A percentile compares a stretch with the other conserved stretches of the same genome.
Conservation (phyloP, 2,113 vertebrate species). For the Poeciliopsis prolifica region DNA sequence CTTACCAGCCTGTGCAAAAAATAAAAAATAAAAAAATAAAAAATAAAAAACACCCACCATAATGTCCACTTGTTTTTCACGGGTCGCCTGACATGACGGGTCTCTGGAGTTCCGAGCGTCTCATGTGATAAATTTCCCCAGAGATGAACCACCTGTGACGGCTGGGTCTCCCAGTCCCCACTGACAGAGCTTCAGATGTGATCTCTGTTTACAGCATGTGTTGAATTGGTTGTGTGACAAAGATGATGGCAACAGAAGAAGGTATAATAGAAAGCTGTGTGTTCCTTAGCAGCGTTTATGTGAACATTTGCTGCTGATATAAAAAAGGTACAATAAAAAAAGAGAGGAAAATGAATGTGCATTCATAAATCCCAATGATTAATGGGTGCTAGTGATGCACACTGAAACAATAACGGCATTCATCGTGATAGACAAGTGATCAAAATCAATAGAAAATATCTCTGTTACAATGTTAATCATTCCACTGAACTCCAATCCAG, state of each 20-base stretch:
- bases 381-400: too few relatives aligned
- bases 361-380: too few relatives aligned
- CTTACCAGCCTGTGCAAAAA: neutral
- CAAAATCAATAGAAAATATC: too few relatives aligned
- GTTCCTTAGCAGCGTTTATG: too few relatives aligned
- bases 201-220: constrained; percentile 43
- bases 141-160: constrained; percentile 55
- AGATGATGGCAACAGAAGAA: neutral
- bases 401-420: too few relatives aligned
- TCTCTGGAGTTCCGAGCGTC: constrained; percentile 59
- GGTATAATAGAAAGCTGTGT: neutral
- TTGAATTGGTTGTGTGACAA: neutral
- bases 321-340: too few relatives aligned
- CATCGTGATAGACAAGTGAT: too few relatives aligned
- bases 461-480: too few relatives aligned
- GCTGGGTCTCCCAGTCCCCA: constrained; percentile 27
- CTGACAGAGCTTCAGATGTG: neutral
- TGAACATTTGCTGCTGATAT: too few relatives aligned
- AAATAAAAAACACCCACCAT: constrained; percentile 28
- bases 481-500: too few relatives aligned
- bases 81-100: constrained; percentile 29
- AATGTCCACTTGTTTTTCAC: constrained; percentile 78
- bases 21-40: constrained; percentile 28
- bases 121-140: constrained; percentile 42
- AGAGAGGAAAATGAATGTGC: too few relatives aligned